These are phyloP conservation scores for Tiaroga cobitis DNA, from an alignment of 2,797 vertebrate species.

Conservation along the genomic window DNA sequence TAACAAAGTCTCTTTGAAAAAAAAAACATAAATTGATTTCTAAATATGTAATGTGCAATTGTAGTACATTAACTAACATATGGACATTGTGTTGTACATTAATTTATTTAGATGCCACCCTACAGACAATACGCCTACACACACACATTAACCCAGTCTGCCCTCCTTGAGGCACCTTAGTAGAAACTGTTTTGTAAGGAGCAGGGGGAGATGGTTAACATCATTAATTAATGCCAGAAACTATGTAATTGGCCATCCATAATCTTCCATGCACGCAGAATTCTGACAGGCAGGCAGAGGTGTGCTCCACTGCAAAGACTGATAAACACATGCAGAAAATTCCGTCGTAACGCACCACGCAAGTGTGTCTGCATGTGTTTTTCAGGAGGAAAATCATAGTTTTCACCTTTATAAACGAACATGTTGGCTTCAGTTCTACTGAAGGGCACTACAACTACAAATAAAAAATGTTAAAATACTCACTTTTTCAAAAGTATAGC, in stretches of 20 bases:
- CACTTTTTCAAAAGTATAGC: neutral
- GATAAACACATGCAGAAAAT: slow-evolving; percentile 69
- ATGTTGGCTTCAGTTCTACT: neutral
- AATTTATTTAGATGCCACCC: slow-evolving; percentile 53
- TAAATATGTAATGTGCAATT: slow-evolving; percentile 43
- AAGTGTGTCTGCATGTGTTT: slow-evolving; percentile 22
- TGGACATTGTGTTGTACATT: slow-evolving; percentile 40
- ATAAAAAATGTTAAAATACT: neutral
- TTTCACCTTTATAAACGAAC: neutral
- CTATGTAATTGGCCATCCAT: slow-evolving; percentile 85
- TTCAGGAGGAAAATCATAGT: neutral
- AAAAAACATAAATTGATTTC: slow-evolving; percentile 12
- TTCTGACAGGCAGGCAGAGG: slow-evolving; percentile 79
- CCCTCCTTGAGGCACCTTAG: slow-evolving; percentile 73
- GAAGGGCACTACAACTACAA: too few species aligned
- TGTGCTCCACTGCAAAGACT: slow-evolving; percentile 67
- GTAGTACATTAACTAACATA: slow-evolving; percentile 26
- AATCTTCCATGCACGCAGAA: slow-evolving; percentile 78
- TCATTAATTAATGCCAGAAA: slow-evolving; percentile 83
- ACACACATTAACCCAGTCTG: slow-evolving; percentile 5
- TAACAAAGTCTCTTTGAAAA: slow-evolving; percentile 24
- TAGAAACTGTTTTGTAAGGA: slow-evolving; percentile 72
- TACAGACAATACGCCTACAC: slow-evolving; percentile 54
- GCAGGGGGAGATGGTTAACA: slow-evolving; percentile 75
- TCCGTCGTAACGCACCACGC: slow-evolving; percentile 64